A percentile compares a stretch with the other conserved stretches of the same genome.
Evolutionary conservation across 2,113 vertebrate genomes (phyloP).

Genomic region (Marcusenius ussheri): DNA sequence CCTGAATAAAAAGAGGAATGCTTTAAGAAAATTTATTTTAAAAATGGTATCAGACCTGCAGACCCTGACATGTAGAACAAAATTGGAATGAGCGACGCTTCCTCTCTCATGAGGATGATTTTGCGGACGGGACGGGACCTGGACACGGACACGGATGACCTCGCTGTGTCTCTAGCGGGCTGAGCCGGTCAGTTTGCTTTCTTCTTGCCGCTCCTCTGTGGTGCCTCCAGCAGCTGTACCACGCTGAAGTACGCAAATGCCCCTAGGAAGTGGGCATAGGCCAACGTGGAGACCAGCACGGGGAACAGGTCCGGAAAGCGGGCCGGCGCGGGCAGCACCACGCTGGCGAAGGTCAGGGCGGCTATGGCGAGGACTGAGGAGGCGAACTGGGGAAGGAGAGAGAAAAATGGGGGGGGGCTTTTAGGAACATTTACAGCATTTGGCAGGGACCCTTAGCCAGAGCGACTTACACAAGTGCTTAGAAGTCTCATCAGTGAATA

Average conservation of each 20-base stretch:
- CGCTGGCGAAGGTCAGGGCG: slow-evolving; percentile 60
- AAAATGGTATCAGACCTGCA: not conserved
- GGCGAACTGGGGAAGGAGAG: slow-evolving; percentile 69
- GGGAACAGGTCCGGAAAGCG: slow-evolving; percentile 80
- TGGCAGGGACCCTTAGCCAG: too few relatives aligned
- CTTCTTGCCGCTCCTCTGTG: slow-evolving; percentile 64
- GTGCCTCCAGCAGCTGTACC: slow-evolving; percentile 67
- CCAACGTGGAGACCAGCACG: slow-evolving; percentile 66
- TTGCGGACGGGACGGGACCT: not conserved
- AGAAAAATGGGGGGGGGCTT: not conserved
- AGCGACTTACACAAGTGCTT: too few relatives aligned
- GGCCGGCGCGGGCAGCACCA: slow-evolving; percentile 61
- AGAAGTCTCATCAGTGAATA: too few relatives aligned
- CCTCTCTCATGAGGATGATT: not conserved
- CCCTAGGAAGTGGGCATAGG: slow-evolving; percentile 77
- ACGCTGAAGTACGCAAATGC: slow-evolving; percentile 76
- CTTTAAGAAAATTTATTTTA: slow-evolving; percentile 30
- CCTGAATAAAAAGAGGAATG: slow-evolving; percentile 44
- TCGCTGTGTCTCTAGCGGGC: not conserved
- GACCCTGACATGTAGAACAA: not conserved
- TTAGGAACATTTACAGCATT: not conserved
- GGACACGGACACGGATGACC: not conserved
- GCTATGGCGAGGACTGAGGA: slow-evolving; percentile 65
- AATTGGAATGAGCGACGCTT: not conserved
- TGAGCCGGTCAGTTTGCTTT: slow-evolving; percentile 64